phyloP scores from a whole-genome alignment of 2,888 invertebrate species.

The Callosobruchus maculatus region DNA sequence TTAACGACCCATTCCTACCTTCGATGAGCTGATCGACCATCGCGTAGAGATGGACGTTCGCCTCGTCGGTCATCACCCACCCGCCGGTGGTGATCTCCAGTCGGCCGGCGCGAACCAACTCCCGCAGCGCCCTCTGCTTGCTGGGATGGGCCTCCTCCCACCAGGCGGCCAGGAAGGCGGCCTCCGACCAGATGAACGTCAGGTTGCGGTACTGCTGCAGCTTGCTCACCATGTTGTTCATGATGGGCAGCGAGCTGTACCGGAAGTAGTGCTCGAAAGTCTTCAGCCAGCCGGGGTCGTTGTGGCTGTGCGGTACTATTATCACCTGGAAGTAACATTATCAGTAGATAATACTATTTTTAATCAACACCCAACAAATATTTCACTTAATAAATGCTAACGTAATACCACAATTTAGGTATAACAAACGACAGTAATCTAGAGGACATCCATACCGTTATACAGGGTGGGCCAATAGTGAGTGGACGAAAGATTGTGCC shows the following conservation, averaged over 20 bases:
- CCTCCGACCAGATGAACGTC: constrained; percentile 95
- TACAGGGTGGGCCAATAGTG: too few relatives aligned
- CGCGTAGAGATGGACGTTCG: constrained; percentile 82
- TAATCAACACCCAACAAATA: too few relatives aligned
- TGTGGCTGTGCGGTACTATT: constrained; percentile 92
- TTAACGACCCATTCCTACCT: constrained; percentile 54
- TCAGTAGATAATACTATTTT: too few relatives aligned
- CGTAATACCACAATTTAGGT: too few relatives aligned
- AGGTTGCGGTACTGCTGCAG: constrained; percentile 83
- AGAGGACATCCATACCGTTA: too few relatives aligned
- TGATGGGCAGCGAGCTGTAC: constrained; percentile 81
- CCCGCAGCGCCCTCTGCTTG: constrained; percentile 73
- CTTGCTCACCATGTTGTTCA: constrained; percentile 90
- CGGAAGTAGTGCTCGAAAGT: constrained; percentile 95
- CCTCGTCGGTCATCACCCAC: constrained; percentile 97
- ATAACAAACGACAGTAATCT: too few relatives aligned
- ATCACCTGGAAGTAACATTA: constrained; percentile 66
- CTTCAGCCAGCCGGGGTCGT: constrained; percentile 96
- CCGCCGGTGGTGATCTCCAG: constrained; percentile 90
- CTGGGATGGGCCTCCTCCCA: constrained; percentile 88
- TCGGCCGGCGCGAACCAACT: constrained; percentile 76
- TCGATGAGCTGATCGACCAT: constrained; percentile 90
- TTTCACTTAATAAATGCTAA: too few relatives aligned
- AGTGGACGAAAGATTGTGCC: too few relatives aligned
- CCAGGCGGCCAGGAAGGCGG: constrained; percentile 85